Base-by-base conservation (phyloP, 2,113 vertebrate species). In the Hemichromis elongatus region DNA sequence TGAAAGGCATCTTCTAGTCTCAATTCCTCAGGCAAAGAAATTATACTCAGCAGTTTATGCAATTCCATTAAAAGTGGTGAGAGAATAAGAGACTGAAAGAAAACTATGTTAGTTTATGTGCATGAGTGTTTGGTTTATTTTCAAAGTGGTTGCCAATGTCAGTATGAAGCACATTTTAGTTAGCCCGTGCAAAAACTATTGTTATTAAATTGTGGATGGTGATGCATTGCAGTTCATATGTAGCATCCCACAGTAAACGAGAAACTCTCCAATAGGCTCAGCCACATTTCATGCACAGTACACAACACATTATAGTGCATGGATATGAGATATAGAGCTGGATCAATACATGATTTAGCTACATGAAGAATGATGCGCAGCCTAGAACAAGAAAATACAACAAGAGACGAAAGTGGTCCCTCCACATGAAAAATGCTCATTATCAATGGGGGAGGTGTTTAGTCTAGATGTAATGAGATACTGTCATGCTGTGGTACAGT, bases 391-490 rank as follows among this genome's bases (percentile, higher is more conserved):
- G 84, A 90, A 94, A 94, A 91, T 89, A 91, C 85, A 89, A 80
- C 88, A 79, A 86, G 81, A 84, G 77, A 89, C 63, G 33, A 92
- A 94, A 93, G 91, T n/a, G 75, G 88, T 86, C 86, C 75, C 82
- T 90, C 79, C 91, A 92, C 86, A 87, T 94, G 93, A 95, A 96
- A 96, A 95, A 94, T 93, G 90, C 93, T 94, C 94, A 95, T 96
- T 96, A 96, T 95, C 94, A 88, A 93, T 90, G 92, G 93, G 89
- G 92, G 93, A 95, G 93, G 94, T 94, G 94, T 95, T 93, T 94
- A 92, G 94, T 96, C 94, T 88, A 88, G 93, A 94, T 95, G 94
- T 94, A 94, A 93, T 95, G 93, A 95, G 95, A 95, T 96, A 93
- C 89, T 96, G 96, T 96, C 96, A 95, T 93, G 90, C 92, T 94